Conservation (phyloP, 2,113 vertebrate genomes). For the Mormoops blainvillei region DNA sequence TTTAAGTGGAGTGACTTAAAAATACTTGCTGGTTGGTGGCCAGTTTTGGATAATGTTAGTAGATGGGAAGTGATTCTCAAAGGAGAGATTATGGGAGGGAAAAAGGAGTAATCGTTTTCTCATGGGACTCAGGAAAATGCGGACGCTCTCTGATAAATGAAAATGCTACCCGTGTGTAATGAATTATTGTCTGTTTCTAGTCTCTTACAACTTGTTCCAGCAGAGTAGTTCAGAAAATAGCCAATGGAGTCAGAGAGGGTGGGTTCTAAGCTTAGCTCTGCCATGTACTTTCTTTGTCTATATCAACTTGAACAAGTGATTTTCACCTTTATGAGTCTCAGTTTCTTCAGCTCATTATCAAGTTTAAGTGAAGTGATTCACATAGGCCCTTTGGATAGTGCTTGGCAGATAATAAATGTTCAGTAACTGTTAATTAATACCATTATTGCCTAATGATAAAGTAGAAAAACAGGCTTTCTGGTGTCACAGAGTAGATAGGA, state of each 20-base stretch:
- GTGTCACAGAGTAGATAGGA: not conserved
- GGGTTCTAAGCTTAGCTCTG: not conserved
- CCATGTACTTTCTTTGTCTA: not conserved
- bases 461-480: not conserved
- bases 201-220: not conserved
- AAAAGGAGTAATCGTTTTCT: constrained; percentile 35
- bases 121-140: not conserved
- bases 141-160: not conserved
- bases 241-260: not conserved
- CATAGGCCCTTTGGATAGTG: not conserved
- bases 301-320: not conserved
- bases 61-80: constrained; percentile 23
- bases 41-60: constrained; percentile 13
- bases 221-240: not conserved
- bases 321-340: not conserved
- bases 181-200: not conserved
- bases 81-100: not conserved
- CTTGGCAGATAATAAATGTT: not conserved
- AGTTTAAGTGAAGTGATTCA: not conserved
- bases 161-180: not conserved
- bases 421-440: not conserved
- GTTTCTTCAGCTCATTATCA: not conserved
- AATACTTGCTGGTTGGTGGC: constrained; percentile 39
- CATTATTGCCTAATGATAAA: not conserved
- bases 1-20: constrained; percentile 11